These are phyloP conservation scores for Cosmia trapezina DNA, from an alignment of 2,888 invertebrate species.

Conservation along the genomic window DNA sequence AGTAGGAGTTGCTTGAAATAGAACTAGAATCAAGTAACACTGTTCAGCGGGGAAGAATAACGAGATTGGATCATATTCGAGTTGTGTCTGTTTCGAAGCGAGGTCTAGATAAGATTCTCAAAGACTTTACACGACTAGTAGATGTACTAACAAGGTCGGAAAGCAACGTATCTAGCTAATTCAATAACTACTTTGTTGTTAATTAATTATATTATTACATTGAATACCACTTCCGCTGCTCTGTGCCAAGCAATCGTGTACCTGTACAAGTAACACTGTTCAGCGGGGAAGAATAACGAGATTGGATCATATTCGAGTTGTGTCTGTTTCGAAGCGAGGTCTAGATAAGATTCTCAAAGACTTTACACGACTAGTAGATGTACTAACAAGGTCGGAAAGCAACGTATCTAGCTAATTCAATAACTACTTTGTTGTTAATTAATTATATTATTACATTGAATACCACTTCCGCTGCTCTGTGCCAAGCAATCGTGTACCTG, in stretches of 20 bases:
- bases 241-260: conserved; percentile 2
- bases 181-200: conserved; percentile 33
- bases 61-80: conserved; percentile 7
- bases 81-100: conserved; percentile 22
- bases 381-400: too few relatives aligned
- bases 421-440: conserved; percentile 34
- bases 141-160: conserved; percentile 13
- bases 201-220: too few relatives aligned
- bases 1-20: background rate
- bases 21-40: background rate
- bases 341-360: conserved; percentile 11
- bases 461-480: background rate
- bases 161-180: too few relatives aligned
- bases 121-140: conserved; percentile 17
- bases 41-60: background rate
- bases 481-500: conserved; percentile 2
- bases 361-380: conserved; percentile 10
- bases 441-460: too few relatives aligned
- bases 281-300: background rate
- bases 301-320: conserved; percentile 15
- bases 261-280: conserved; percentile 14
- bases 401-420: too few relatives aligned
- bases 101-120: background rate
- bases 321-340: conserved; percentile 17
- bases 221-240: too few relatives aligned